Conservation (phyloP, 1,140 invertebrate genomes). For the Scylla paramamosain region DNA sequence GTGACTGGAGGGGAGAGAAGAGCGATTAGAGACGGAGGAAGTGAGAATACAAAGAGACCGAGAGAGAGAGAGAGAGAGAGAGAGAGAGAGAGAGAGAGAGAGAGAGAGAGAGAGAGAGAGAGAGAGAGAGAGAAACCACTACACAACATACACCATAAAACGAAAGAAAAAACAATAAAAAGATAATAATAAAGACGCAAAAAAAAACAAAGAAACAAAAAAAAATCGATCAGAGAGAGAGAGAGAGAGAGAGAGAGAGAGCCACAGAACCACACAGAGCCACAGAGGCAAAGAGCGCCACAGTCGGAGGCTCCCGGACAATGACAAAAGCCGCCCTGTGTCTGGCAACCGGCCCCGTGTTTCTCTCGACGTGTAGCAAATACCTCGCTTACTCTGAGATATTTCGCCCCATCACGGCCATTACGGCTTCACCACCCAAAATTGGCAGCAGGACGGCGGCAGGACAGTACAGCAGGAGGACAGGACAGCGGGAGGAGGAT, state of each 20-base stretch:
- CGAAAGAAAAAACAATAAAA: too few species aligned
- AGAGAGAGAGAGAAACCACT: not conserved
- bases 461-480: too few species aligned
- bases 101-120: not conserved
- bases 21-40: not conserved
- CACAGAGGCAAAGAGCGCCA: too few species aligned
- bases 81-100: not conserved
- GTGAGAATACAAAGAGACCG: not conserved
- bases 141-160: too few species aligned
- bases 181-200: too few species aligned
- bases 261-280: too few species aligned
- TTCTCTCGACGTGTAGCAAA: not conserved
- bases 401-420: conserved; percentile 6
- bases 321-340: not conserved
- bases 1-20: not conserved
- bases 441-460: not conserved
- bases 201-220: too few species aligned
- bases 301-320: not conserved
- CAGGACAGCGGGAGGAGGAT: too few species aligned
- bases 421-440: conserved; percentile 10
- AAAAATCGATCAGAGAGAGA: too few species aligned
- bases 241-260: too few species aligned
- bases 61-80: conserved; percentile 23
- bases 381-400: conserved; percentile 9
- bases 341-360: not conserved